Percentiles rank a stretch among this genome's conserved stretches.
Evolutionary conservation across 2,888 invertebrate genomes (phyloP).

Genomic region (Electrophaes corylata): DNA sequence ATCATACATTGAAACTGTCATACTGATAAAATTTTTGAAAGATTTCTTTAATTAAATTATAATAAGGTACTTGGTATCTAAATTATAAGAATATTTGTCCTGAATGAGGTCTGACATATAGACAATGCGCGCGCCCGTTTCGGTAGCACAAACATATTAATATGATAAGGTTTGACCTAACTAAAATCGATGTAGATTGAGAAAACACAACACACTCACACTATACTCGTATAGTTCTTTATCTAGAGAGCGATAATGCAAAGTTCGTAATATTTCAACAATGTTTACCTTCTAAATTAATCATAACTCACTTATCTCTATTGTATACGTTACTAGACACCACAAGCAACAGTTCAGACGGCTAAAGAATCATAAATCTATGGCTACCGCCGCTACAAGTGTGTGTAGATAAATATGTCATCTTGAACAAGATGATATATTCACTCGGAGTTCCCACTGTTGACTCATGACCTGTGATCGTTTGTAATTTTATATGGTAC

Average conservation of each 20-base stretch:
- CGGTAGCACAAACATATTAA: too few relatives aligned
- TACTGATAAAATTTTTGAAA: too few relatives aligned
- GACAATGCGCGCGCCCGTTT: too few relatives aligned
- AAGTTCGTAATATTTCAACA: not conserved
- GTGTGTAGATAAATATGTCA: constrained; percentile 37
- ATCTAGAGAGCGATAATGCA: constrained; percentile 19
- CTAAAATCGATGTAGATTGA: too few relatives aligned
- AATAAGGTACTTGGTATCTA: too few relatives aligned
- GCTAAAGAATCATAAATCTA: constrained; percentile 30
- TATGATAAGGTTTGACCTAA: too few relatives aligned
- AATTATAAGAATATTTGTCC: too few relatives aligned
- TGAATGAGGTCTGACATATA: too few relatives aligned
- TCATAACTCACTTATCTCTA: not conserved
- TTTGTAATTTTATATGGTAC: constrained; percentile 45
- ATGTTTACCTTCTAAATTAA: not conserved
- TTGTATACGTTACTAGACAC: constrained; percentile 6
- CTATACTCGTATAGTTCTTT: not conserved
- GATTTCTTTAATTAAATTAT: too few relatives aligned
- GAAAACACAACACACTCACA: not conserved
- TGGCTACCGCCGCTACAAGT: constrained; percentile 23
- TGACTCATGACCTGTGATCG: constrained; percentile 49
- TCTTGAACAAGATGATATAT: constrained; percentile 33
- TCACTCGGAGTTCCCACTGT: constrained; percentile 36
- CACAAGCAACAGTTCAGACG: constrained; percentile 8
- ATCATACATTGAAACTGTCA: too few relatives aligned